phyloP scores from a whole-genome alignment of 2,797 vertebrate genomes.

The Chiroxiphia lanceolata region DNA sequence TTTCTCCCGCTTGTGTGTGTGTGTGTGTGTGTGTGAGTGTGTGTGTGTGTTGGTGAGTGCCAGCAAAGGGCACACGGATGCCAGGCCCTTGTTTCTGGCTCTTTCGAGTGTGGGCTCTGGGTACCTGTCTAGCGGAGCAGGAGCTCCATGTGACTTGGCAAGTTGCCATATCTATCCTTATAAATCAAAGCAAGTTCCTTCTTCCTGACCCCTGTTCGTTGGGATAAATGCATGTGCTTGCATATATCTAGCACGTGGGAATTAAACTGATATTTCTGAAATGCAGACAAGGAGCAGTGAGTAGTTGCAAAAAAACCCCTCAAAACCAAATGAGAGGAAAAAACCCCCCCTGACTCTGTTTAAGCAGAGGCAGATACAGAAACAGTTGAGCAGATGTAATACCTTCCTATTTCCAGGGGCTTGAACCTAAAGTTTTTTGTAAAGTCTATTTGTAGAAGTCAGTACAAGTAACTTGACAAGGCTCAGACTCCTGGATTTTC shows the following conservation, averaged over 20 bases:
- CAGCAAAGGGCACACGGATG: accelerated
- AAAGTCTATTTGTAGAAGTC: background rate
- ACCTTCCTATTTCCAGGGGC: accelerated
- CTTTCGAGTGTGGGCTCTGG: background rate
- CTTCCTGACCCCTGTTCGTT: background rate
- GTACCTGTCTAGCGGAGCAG: background rate
- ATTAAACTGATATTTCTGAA: background rate
- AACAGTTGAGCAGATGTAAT: background rate
- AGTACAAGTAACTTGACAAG: background rate
- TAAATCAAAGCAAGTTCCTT: background rate
- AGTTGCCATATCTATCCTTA: background rate
- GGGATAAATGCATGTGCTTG: background rate
- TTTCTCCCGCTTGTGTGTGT: accelerated
- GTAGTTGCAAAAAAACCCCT: background rate
- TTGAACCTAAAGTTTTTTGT: background rate
- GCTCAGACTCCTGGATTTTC: background rate
- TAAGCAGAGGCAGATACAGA: background rate
- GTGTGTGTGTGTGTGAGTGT: too few species aligned
- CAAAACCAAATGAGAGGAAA: background rate
- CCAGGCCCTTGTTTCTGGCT: background rate
- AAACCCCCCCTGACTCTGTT: accelerated
- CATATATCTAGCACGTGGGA: accelerated
- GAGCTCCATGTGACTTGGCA: background rate
- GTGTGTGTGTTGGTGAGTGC: background rate
- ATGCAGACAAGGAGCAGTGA: background rate